Evolutionary conservation across 92 coral and sea anemone species (phyloP).

Genomic region (Actinostola sp.): DNA sequence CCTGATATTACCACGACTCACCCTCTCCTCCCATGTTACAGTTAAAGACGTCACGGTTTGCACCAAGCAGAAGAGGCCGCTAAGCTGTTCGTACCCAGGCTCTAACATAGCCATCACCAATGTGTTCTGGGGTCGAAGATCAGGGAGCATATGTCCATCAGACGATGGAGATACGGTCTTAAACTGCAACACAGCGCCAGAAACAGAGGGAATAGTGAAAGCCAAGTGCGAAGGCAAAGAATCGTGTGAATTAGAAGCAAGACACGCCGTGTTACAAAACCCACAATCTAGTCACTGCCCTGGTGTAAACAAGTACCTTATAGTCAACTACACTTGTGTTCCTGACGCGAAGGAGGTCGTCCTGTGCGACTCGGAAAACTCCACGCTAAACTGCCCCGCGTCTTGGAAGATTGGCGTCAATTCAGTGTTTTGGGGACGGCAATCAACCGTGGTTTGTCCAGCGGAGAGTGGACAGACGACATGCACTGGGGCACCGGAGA

Average conservation of each 20-base stretch:
- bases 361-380: constrained; percentile 92
- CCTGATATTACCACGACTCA: background rate
- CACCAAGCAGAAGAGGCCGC: constrained; percentile 91
- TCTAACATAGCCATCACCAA: constrained; percentile 90
- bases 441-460: constrained; percentile 90
- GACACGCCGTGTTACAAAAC: constrained; percentile 89
- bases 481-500: constrained; percentile 99
- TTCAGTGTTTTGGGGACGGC: constrained; percentile 99
- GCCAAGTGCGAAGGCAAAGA: constrained; percentile 95
- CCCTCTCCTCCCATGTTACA: constrained; percentile 17
- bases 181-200: constrained; percentile 91
- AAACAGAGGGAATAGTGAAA: constrained; percentile 95
- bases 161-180: constrained; percentile 96
- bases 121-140: constrained; percentile 97
- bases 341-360: constrained; percentile 97
- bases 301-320: constrained; percentile 95
- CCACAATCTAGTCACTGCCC: constrained; percentile 76
- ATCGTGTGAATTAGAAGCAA: constrained; percentile 94
- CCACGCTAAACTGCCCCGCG: constrained; percentile 93
- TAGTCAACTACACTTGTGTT: constrained; percentile 91
- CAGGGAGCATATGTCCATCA: constrained; percentile 85
- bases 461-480: constrained; percentile 93
- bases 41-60: constrained; percentile 88
- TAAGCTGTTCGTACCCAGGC: constrained; percentile 96
- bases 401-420: constrained; percentile 94